Base-by-base conservation (phyloP, 1,140 invertebrate genomes). In the Cyphomyrmex costatus region DNA sequence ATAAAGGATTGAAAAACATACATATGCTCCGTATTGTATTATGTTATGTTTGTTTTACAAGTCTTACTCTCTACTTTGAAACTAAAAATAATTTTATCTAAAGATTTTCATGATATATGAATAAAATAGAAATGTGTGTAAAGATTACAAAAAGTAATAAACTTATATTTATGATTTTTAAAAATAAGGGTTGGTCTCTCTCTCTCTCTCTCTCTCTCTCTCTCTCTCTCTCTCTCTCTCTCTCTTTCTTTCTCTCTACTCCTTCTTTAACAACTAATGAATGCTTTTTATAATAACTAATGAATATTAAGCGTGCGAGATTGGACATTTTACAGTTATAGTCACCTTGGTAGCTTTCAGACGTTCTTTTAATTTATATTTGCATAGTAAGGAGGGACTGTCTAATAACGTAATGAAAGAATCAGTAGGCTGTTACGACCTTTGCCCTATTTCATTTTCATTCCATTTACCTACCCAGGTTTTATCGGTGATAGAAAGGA, bases 371-470 rank as follows among this genome's bases (percentile, higher is more conserved):
- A 33, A 77, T 61, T 61, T 77, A 77, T 77, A 24, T 78, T 42
- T 5, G 21, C 33, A n/a, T 6, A 46, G 1, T 42, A 36, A 53
- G 14, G 14, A n/a, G 8, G 63, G 7, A 68, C 2, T 46, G 19
- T 42, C 46, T 30, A 27, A 68, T 53, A 80, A 80, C n/a, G 46
- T 24, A 21, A 76, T 65, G 60, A 53, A 70, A 56, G 27, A 30
- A 68, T 70, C 30, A 21, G 10, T 10, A 16, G 27, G 5, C 49
- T 27, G n/a, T 79, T 73, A 60, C 4, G 68, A 83, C 24, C 51
- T 74, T 46, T 58, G 79, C 36, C 68, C 53, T 83, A 83, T 16
- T 60, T 46, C 68, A 30, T 74, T 61, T 73, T 83, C 33, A 80
- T 30, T 73, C 53, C 7, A 6, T 60, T 27, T 46, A 61, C 16